Conservation (phyloP, 2,888 invertebrate genomes). For the Drosophila greeni region DNA sequence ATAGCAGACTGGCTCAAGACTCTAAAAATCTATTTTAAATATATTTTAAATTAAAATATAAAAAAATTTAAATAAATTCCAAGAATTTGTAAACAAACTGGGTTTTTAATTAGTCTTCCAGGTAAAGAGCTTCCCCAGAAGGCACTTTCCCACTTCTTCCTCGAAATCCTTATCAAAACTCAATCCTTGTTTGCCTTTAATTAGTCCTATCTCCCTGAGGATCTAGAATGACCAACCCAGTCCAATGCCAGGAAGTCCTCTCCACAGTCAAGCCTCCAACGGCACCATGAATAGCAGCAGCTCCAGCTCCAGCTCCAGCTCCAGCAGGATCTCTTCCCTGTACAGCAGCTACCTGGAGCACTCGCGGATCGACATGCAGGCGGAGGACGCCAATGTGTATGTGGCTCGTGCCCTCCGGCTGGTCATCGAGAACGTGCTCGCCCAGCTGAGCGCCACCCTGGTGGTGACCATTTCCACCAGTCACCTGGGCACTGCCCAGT, state of each 20-base stretch:
- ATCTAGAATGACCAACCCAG: constrained; percentile 2
- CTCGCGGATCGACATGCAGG: constrained; percentile 49
- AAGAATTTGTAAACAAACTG: neutral
- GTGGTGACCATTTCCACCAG: constrained; percentile 45
- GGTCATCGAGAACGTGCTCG: constrained; percentile 53
- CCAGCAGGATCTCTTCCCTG: neutral
- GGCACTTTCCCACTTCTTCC: neutral
- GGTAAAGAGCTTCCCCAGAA: neutral
- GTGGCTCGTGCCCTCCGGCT: constrained; percentile 49
- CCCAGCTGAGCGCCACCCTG: constrained; percentile 48
- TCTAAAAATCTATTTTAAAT: neutral
- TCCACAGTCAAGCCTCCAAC: neutral
- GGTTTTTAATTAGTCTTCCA: neutral
- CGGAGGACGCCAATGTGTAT: constrained; percentile 43
- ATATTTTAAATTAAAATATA: neutral
- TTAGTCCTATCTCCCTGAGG: constrained; percentile 18
- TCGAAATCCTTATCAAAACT: neutral
- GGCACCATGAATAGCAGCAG: constrained; percentile 22
- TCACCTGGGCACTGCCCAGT: constrained; percentile 10
- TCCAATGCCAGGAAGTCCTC: neutral
- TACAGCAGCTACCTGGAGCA: constrained; percentile 44
- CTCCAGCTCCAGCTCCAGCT: no score
- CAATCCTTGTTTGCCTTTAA: constrained; percentile 21
- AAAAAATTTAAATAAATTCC: neutral
- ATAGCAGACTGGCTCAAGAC: neutral